Conservation (phyloP, 2,888 invertebrate species). For the Synanthedon vespiformis region DNA sequence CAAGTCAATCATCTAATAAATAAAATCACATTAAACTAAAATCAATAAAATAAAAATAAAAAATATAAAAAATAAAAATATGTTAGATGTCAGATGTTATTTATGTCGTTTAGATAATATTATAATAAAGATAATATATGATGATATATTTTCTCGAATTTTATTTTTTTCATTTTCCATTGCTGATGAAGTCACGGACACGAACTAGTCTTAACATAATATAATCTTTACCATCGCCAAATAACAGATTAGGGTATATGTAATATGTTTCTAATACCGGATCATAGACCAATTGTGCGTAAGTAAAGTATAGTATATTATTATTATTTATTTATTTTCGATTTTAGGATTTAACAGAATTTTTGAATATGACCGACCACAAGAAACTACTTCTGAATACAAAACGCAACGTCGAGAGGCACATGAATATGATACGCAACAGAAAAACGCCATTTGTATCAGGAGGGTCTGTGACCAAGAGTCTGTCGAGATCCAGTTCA, state of each 20-base stretch:
- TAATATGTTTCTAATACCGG: too few relatives aligned
- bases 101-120: too few relatives aligned
- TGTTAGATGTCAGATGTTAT: too few relatives aligned
- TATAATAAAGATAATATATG: too few relatives aligned
- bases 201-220: not conserved
- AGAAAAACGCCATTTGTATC: slow-evolving; percentile 7
- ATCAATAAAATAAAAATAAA: too few relatives aligned
- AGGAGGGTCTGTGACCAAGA: slow-evolving; percentile 8
- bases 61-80: too few relatives aligned
- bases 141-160: too few relatives aligned
- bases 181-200: not conserved
- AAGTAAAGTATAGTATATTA: too few relatives aligned
- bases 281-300: too few relatives aligned
- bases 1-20: too few relatives aligned
- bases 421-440: slow-evolving; percentile 38
- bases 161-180: too few relatives aligned
- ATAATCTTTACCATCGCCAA: not conserved
- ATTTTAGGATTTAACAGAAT: slow-evolving; percentile 44
- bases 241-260: not conserved
- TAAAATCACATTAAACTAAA: too few relatives aligned
- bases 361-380: slow-evolving; percentile 42
- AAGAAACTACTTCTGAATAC: slow-evolving; percentile 45
- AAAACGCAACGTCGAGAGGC: slow-evolving; percentile 41
- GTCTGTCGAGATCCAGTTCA: slow-evolving; percentile 13
- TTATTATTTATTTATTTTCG: slow-evolving; percentile 4